Percentiles rank a stretch among this genome's conserved stretches.
phyloP scores from a whole-genome alignment of 2,113 vertebrate species.

The Syrmaticus mikado region DNA sequence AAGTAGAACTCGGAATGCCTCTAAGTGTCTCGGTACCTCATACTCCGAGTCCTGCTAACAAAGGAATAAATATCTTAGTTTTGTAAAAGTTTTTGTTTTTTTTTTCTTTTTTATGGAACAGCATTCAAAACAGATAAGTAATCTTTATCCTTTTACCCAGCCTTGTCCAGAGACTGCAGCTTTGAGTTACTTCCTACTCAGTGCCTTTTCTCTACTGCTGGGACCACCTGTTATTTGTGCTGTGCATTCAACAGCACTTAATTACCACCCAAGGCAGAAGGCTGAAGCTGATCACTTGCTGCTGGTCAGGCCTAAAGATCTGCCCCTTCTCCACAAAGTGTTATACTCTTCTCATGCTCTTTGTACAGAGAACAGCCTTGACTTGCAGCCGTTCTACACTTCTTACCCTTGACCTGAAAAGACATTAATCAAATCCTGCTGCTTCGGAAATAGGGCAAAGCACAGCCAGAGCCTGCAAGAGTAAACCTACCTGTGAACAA shows the following conservation, averaged over 20 bases:
- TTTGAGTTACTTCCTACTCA: neutral
- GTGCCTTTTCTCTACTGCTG: rapidly evolving
- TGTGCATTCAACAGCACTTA: neutral
- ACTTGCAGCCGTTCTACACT: neutral
- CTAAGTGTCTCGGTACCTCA: neutral
- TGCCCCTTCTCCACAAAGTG: neutral
- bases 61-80: neutral
- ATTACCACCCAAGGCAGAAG: neutral
- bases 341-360: neutral
- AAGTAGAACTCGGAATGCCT: neutral
- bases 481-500: neutral
- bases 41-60: neutral
- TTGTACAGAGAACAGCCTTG: neutral
- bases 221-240: rapidly evolving
- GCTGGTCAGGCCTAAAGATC: neutral
- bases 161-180: neutral
- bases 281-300: neutral
- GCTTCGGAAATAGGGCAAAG: neutral
- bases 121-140: neutral
- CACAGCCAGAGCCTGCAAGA: neutral
- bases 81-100: neutral
- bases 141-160: neutral
- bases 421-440: neutral
- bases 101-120: neutral
- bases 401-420: neutral